Conservation (phyloP, 2,113 vertebrate genomes). For the Dipodomys merriami region DNA sequence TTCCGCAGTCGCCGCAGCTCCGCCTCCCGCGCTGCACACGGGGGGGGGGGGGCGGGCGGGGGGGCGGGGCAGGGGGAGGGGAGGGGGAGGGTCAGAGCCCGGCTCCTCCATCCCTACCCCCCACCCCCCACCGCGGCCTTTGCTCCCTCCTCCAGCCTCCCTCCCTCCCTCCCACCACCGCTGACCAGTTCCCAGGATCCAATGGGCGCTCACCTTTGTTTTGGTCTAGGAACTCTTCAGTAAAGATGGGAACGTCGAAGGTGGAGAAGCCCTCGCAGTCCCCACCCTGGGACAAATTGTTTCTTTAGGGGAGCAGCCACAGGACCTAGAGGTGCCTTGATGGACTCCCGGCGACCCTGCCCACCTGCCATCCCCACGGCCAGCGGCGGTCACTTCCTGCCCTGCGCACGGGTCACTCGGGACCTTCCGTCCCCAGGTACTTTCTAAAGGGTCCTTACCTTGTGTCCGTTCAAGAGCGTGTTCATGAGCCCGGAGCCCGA, state of each 20-base stretch:
- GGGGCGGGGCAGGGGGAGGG: background rate
- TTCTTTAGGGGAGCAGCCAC: background rate
- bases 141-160: fast-evolving
- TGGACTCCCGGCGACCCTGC: background rate
- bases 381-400: background rate
- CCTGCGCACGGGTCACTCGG: background rate
- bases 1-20: slow-evolving; percentile 96
- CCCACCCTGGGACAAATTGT: slow-evolving; percentile 82
- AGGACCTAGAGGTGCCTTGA: background rate
- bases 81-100: background rate
- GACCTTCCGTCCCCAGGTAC: slow-evolving; percentile 25
- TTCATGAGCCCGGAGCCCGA: slow-evolving; percentile 68
- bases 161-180: no score
- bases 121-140: background rate
- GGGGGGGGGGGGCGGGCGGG: background rate
- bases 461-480: slow-evolving; percentile 85
- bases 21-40: slow-evolving; percentile 91
- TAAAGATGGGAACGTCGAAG: slow-evolving; percentile 97
- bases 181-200: background rate
- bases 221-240: slow-evolving; percentile 98
- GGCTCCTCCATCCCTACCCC: fast-evolving
- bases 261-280: slow-evolving; percentile 91
- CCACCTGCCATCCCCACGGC: background rate
- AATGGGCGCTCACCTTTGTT: slow-evolving; percentile 92
- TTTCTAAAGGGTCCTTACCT: slow-evolving; percentile 74